These are phyloP conservation scores for Capra hircus DNA, from an alignment of 2,113 vertebrate species.

Conservation along the genomic window DNA sequence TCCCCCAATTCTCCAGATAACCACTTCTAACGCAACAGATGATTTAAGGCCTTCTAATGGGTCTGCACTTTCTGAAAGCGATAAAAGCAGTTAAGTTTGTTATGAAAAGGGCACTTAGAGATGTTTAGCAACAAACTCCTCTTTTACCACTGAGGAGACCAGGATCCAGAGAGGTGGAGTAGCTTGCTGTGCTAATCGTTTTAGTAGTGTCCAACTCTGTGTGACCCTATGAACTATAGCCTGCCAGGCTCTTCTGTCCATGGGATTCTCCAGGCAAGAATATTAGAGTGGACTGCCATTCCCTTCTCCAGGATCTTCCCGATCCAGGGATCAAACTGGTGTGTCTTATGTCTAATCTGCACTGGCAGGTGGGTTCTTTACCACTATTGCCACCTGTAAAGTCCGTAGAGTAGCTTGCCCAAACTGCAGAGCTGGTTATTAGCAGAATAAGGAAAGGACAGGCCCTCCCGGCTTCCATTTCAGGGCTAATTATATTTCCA, in stretches of 20 bases:
- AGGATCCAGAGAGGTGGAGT: background rate
- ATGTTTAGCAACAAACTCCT: background rate
- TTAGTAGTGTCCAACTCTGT: background rate
- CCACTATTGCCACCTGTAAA: background rate
- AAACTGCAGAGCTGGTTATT: background rate
- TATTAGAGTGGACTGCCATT: background rate
- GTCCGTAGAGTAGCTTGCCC: background rate
- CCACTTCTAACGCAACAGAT: background rate
- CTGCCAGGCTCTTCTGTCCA: background rate
- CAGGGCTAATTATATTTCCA: background rate
- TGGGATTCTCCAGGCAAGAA: background rate
- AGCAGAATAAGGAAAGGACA: background rate
- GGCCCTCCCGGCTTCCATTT: background rate
- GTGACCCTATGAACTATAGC: background rate
- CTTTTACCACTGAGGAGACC: background rate
- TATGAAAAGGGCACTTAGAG: background rate
- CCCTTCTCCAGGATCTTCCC: background rate
- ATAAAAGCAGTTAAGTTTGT: background rate
- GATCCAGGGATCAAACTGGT: background rate
- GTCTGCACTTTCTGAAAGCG: background rate
- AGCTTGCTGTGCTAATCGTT: background rate
- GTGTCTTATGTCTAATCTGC: background rate
- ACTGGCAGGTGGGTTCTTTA: background rate
- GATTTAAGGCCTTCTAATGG: background rate
- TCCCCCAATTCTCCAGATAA: background rate